phyloP scores from a whole-genome alignment of 2,797 vertebrate species.

The Simalia tracyae region DNA sequence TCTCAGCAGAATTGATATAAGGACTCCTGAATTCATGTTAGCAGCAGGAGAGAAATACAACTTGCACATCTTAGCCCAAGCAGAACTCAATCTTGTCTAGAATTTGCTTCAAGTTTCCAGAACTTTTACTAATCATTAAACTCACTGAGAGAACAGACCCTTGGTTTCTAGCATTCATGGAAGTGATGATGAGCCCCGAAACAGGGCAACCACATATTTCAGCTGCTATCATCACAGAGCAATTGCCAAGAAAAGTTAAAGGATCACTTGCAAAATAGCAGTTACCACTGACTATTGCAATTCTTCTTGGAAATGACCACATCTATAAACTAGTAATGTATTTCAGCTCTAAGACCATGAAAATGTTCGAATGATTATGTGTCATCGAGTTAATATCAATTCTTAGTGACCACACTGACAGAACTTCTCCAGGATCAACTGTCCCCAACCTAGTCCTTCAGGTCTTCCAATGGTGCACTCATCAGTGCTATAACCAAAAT shows the following conservation, averaged over 20 bases:
- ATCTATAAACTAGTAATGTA: background rate
- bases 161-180: background rate
- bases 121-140: background rate
- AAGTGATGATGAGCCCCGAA: background rate
- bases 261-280: background rate
- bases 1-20: background rate
- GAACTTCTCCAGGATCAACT: too few relatives aligned
- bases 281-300: background rate
- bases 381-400: too few relatives aligned
- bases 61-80: background rate
- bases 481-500: too few relatives aligned
- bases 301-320: background rate
- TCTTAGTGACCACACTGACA: too few relatives aligned
- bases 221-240: background rate
- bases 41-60: background rate
- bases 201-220: background rate
- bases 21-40: background rate
- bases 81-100: background rate
- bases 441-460: too few relatives aligned
- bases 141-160: background rate
- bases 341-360: background rate
- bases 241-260: background rate
- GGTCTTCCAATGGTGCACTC: too few relatives aligned
- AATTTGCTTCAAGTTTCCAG: too few relatives aligned
- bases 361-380: background rate